These are phyloP conservation scores for Sebastes cheni DNA, from an alignment of 2,797 vertebrate species.

Conservation along the genomic window DNA sequence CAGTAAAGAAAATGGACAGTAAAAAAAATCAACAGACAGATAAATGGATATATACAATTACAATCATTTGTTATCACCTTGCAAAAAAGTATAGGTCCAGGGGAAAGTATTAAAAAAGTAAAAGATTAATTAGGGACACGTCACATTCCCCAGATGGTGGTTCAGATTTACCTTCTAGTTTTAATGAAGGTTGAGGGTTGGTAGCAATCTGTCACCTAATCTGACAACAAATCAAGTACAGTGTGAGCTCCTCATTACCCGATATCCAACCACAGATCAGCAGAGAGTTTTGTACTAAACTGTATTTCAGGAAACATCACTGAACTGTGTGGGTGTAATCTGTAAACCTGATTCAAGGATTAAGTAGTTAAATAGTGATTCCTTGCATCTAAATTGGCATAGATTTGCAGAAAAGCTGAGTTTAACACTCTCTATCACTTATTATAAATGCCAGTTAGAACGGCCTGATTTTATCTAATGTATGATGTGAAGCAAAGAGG, in stretches of 20 bases:
- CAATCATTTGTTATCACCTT: background rate
- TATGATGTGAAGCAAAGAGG: background rate
- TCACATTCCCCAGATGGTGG: background rate
- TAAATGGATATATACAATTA: background rate
- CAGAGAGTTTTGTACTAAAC: conserved; percentile 1
- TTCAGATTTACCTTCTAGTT: background rate
- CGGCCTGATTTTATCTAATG: background rate
- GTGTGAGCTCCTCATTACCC: conserved; percentile 29
- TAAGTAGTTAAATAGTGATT: conserved; percentile 2
- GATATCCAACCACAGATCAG: conserved; percentile 25
- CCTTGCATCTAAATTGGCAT: conserved; percentile 7
- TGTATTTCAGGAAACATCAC: background rate
- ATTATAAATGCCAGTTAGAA: background rate
- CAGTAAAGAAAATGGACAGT: background rate
- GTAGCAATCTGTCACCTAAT: conserved; percentile 4
- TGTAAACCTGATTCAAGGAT: conserved; percentile 18
- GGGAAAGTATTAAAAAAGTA: background rate
- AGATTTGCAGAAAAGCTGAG: background rate
- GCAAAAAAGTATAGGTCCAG: background rate
- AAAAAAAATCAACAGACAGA: background rate
- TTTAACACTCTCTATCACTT: background rate
- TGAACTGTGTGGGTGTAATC: background rate
- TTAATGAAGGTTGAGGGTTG: conserved; percentile 5
- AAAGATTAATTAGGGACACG: background rate
- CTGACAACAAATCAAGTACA: conserved; percentile 14